Base-by-base conservation (phyloP, 2,113 vertebrate genomes). In the Melanocharis versteri region DNA sequence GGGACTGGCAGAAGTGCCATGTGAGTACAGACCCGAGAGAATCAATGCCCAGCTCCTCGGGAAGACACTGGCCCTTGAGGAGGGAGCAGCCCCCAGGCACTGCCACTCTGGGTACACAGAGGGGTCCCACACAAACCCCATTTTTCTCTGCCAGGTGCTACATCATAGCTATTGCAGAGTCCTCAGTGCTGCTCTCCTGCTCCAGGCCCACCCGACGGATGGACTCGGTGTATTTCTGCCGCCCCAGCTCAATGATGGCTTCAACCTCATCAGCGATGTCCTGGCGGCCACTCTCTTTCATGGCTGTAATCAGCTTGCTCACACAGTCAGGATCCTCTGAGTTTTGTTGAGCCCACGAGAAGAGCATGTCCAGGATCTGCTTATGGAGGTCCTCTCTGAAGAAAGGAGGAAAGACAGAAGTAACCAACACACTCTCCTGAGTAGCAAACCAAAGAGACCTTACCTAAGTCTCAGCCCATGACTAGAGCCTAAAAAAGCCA, bases 221-320 rank as follows among this genome's bases (percentile, higher is more conserved):
- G 56, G 99, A 98, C 40, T 98, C 98, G 0, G 89, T 98, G 96
- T 99, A 99, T 91, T 99, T 99, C 92, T 95, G 98, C 76, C 84
- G 98, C 69, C 99, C 99, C 58, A 99, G 97, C 62, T 96, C 97
- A 81, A 99, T 94, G n/a, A 99, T 97, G 70, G 98, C 97, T 68
- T 98, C 97, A 0, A 99, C 97, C 96, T 99, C 99, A 5, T 99
- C 99, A 0, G 99, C 99, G 4, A 99, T 96, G 90, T 99, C 99
- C 94, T 76, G 98, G 94, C 99, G 98, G 64, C 97, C 98, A 0
- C 99, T 99, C 58, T 98, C 97, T 44, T 98, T 97, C 98, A 99
- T 97, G 23, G 99, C 99, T 16, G 69, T 44, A 35, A 98, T 95
- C 56, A 99, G 95, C 82, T 95, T 97, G 37, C 92, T 97, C 92